Conservation (phyloP, 1,140 invertebrate species). For the Pollicipes pollicipes region DNA sequence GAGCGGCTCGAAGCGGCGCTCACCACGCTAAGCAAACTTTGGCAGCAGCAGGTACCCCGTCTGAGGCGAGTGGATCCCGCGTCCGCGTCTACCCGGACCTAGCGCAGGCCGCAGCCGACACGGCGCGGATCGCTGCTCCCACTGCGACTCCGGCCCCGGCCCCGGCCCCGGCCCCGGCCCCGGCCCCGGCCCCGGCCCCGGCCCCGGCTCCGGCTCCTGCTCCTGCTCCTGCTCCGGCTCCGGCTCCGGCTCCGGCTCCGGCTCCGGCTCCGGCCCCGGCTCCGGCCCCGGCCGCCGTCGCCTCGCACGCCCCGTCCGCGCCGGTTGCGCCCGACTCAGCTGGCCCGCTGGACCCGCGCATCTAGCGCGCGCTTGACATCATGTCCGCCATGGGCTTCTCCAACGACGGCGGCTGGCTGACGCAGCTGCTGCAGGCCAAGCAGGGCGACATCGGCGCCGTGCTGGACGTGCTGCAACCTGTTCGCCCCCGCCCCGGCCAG, state of each 20-base stretch:
- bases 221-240: conserved; percentile 10
- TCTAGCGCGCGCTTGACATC: conserved; percentile 38
- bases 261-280: background rate
- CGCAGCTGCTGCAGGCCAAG: conserved; percentile 35
- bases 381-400: conserved; percentile 68
- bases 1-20: no score
- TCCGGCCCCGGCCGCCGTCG: no score
- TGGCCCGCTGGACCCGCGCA: conserved; percentile 31
- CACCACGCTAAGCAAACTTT: no score
- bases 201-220: conserved; percentile 18
- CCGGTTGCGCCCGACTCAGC: conserved; percentile 2
- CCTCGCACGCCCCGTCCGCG: background rate
- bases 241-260: no score
- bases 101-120: background rate
- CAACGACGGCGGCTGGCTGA: conserved; percentile 46
- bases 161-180: background rate
- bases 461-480: conserved; percentile 40
- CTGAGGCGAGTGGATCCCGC: background rate
- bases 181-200: conserved; percentile 5
- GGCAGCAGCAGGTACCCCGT: no score
- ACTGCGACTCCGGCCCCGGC: conserved; percentile 28
- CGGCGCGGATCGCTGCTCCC: background rate
- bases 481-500: background rate
- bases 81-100: background rate
- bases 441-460: conserved; percentile 50